Conservation (phyloP, 1,140 invertebrate species). For the Diuraphis noxia region DNA sequence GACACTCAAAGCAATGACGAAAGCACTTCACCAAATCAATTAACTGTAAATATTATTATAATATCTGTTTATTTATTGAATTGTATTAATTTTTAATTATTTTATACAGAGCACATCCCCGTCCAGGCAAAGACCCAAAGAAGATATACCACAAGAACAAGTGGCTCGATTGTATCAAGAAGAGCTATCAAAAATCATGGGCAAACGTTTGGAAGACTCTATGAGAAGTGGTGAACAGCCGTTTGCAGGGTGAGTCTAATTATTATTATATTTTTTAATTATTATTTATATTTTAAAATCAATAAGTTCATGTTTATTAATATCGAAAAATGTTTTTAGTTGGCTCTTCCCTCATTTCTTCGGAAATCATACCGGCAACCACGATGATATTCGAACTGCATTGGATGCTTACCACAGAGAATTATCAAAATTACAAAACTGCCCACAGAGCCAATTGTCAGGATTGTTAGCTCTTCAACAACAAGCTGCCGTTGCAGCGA, state of each 20-base stretch:
- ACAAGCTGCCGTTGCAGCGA: constrained; percentile 37
- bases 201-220: constrained; percentile 70
- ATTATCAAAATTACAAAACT: constrained; percentile 72
- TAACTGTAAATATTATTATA: constrained; percentile 40
- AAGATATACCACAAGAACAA: constrained; percentile 95
- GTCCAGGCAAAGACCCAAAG: constrained; percentile 74
- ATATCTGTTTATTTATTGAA: no score
- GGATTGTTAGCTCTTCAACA: constrained; percentile 53
- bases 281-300: not conserved
- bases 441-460: constrained; percentile 52
- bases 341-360: constrained; percentile 78
- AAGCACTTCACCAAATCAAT: constrained; percentile 74
- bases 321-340: not conserved
- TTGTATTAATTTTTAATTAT: constrained; percentile 33
- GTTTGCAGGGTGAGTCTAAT: constrained; percentile 69
- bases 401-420: constrained; percentile 90
- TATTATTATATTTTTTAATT: not conserved
- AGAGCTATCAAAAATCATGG: constrained; percentile 90
- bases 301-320: not conserved
- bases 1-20: constrained; percentile 75
- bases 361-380: constrained; percentile 66
- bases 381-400: constrained; percentile 85
- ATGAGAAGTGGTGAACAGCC: constrained; percentile 58
- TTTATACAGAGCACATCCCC: constrained; percentile 58
- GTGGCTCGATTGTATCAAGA: constrained; percentile 96